A percentile compares a stretch with the other conserved stretches of the same genome.
Conservation (phyloP, 1,140 invertebrate species). For the Drosophila kanapiae region DNA sequence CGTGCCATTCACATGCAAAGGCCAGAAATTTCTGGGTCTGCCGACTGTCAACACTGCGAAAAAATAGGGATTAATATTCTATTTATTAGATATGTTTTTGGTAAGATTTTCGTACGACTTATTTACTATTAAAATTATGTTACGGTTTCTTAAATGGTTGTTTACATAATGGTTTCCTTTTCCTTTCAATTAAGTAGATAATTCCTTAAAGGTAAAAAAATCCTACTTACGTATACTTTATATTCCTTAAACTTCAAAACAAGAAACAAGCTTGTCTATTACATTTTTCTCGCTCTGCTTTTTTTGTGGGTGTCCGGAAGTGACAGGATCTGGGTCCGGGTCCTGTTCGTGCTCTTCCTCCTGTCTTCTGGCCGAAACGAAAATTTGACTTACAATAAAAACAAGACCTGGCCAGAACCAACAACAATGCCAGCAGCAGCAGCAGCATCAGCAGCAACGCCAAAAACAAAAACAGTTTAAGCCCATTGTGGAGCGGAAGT, state of each 20-base stretch:
- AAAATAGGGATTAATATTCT: background rate
- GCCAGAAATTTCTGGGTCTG: constrained; percentile 46
- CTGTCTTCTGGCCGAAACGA: constrained; percentile 35
- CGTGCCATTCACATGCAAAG: constrained; percentile 79
- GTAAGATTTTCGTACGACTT: no score
- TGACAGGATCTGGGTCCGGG: constrained; percentile 49
- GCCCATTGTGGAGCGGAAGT: constrained; percentile 69
- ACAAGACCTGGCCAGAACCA: constrained; percentile 35
- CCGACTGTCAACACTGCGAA: background rate
- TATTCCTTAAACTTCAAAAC: background rate
- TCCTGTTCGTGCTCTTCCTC: constrained; percentile 19
- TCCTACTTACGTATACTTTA: background rate
- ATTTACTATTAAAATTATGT: no score
- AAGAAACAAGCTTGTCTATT: background rate
- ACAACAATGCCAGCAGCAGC: constrained; percentile 11
- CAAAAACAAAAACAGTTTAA: constrained; percentile 67
- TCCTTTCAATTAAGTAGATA: no score
- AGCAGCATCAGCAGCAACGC: background rate
- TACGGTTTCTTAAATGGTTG: no score
- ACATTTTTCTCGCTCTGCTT: background rate
- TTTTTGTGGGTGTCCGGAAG: constrained; percentile 51
- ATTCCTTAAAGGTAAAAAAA: no score
- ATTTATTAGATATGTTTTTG: no score
- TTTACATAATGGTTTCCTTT: no score
- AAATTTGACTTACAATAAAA: constrained; percentile 78